Evolutionary conservation across 2,797 vertebrate species (phyloP), one percentile per base, ranked within the genome.

Genomic region (Aphelocoma californica): DNA sequence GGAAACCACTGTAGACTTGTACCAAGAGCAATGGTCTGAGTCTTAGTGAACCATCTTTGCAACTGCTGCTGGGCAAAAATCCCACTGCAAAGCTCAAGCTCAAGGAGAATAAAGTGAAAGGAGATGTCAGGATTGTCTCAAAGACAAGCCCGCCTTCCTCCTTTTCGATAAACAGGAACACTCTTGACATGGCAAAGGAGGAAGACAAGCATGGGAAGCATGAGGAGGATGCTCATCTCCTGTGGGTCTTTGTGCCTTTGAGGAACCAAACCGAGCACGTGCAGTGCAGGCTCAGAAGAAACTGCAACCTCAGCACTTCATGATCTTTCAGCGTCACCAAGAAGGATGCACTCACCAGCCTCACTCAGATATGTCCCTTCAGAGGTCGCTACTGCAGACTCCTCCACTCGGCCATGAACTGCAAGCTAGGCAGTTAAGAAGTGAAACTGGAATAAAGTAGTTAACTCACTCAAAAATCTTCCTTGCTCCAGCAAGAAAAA

Each of bases 361-460:
- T 38, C 47, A 28, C 40, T 18, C 66, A 56, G 38, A 78, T 36
- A 64, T 0, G 18, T 3, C 24, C 29, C 36, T 28, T 62, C 36
- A 57, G 70, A 12, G 2, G 42, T 31, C 2, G 50, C 73, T 42
- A 16, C 73, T 0, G 0, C 73, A 65, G 48, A 34, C 20, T 15
- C 9, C 23, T 31, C 54, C 1, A 1, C 42, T 71, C 20, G 28
- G 12, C 36, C 17, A 40, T 17, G 32, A 73, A 29, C 51, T 3
- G 2, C 54, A n/a, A 56, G 32, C 53, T 20, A 74, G 56, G 23
- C 66, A 54, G 32, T 44, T 77, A 45, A 42, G 53, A 61, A 9
- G 31, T 12, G 13, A 82, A 80, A 82, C 45, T 54, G 36, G 38
- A 79, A 87, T 45, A 12, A 86, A 81, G 15, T 5, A 23, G 15